Conservation (phyloP, 2,888 invertebrate genomes). For the Diplazon laetatorius region DNA sequence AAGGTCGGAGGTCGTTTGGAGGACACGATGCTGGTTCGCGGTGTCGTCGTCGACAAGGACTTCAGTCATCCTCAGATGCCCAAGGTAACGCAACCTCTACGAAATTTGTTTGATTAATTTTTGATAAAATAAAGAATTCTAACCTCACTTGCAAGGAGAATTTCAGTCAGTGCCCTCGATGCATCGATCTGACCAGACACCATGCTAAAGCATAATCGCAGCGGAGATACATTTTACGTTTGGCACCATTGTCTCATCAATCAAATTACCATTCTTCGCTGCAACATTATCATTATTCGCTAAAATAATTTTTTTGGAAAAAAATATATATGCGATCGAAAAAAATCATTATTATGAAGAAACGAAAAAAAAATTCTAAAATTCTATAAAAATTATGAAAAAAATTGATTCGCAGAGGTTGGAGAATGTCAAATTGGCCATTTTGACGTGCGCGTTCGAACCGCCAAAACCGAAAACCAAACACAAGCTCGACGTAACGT, state of each 20-base stretch:
- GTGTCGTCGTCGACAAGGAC: slow-evolving; percentile 99
- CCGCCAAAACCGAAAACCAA: slow-evolving; percentile 99
- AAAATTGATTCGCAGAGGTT: slow-evolving; percentile 82
- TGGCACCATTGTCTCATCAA: slow-evolving; percentile 22
- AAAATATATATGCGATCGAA: slow-evolving; percentile 25
- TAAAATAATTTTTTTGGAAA: slow-evolving; percentile 37
- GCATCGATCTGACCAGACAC: slow-evolving; percentile 72
- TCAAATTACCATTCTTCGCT: slow-evolving; percentile 45
- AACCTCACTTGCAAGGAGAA: slow-evolving; percentile 68
- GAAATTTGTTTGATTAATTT: neutral
- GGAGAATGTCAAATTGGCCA: slow-evolving; percentile 96
- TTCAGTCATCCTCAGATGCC: slow-evolving; percentile 99
- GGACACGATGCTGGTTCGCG: slow-evolving; percentile 97
- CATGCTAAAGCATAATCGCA: slow-evolving; percentile 68
- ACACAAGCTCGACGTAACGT: slow-evolving; percentile 98
- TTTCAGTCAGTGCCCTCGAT: slow-evolving; percentile 68
- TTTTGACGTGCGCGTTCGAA: slow-evolving; percentile 99
- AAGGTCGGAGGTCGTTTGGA: slow-evolving; percentile 98
- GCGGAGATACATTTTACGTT: slow-evolving; percentile 42
- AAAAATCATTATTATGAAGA: no score
- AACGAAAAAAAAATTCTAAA: no score
- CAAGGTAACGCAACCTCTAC: slow-evolving; percentile 87
- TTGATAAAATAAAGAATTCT: neutral
- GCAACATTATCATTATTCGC: slow-evolving; percentile 48
- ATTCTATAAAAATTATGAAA: no score